A percentile compares a stretch with the other conserved stretches of the same genome.
phyloP scores from a whole-genome alignment of 2,888 invertebrate genomes.

The Tetragonisca angustula region DNA sequence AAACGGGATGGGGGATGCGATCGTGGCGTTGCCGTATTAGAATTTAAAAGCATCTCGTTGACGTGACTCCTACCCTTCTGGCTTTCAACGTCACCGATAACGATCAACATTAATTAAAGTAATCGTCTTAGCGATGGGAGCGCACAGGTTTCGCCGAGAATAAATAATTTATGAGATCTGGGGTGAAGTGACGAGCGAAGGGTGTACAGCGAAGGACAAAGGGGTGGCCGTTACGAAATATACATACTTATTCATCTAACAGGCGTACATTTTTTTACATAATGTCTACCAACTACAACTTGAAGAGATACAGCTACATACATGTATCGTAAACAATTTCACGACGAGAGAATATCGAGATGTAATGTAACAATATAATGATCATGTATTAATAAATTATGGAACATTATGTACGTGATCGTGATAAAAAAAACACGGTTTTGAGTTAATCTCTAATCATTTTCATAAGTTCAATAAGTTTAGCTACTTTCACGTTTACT shows the following conservation, averaged over 20 bases:
- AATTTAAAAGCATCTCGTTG: constrained; percentile 58
- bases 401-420: neutral
- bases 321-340: neutral
- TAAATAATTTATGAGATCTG: constrained; percentile 74
- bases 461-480: no score
- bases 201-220: constrained; percentile 53
- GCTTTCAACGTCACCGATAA: constrained; percentile 59
- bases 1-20: neutral
- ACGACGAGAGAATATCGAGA: neutral
- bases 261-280: constrained; percentile 74
- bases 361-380: neutral
- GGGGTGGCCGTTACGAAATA: constrained; percentile 54
- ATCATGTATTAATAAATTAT: neutral
- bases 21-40: constrained; percentile 30
- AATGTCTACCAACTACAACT: constrained; percentile 54
- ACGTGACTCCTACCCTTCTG: constrained; percentile 47
- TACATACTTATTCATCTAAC: constrained; percentile 74
- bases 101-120: constrained; percentile 65
- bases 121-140: constrained; percentile 58
- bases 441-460: no score
- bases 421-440: neutral
- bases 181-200: constrained; percentile 44
- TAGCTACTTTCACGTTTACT: neutral
- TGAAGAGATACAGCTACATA: neutral
- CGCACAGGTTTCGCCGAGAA: constrained; percentile 57